These are phyloP conservation scores for Girardia tigrina DNA, from an alignment of 2,888 invertebrate species.

Conservation along the genomic window DNA sequence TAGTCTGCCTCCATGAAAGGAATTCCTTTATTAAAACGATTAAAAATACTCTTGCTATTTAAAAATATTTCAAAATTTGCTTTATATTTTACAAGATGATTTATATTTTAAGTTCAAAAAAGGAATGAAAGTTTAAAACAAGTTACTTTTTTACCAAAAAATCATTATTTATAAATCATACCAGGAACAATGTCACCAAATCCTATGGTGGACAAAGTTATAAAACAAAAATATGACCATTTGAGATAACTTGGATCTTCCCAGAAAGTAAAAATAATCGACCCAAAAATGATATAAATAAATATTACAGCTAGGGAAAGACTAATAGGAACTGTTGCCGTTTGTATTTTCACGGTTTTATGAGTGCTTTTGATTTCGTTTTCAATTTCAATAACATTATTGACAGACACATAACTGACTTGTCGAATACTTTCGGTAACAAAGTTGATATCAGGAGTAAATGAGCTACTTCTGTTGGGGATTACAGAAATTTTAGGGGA, in stretches of 20 bases:
- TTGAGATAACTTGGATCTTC: conserved; percentile 34
- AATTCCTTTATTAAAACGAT: too few relatives aligned
- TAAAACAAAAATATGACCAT: conserved; percentile 37
- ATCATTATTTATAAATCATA: conserved; percentile 6
- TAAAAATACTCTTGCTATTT: too few relatives aligned
- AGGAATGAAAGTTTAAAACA: too few relatives aligned
- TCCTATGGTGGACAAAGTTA: conserved; percentile 37
- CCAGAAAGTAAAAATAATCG: conserved; percentile 35
- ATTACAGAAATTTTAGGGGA: neutral
- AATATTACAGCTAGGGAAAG: conserved; percentile 34
- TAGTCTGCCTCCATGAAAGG: too few relatives aligned
- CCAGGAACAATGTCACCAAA: conserved; percentile 37
- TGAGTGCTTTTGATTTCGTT: neutral
- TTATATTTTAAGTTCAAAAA: too few relatives aligned
- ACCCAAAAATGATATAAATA: conserved; percentile 35
- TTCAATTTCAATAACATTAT: neutral
- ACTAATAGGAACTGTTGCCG: conserved; percentile 36
- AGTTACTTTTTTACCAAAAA: neutral
- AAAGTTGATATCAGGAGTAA: conserved; percentile 1
- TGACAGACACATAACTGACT: conserved; percentile 3
- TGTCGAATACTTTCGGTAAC: conserved; percentile 13
- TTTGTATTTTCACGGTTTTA: conserved; percentile 29
- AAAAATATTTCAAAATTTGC: too few relatives aligned
- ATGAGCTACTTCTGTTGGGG: neutral
- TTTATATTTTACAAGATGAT: too few relatives aligned